Percentiles rank a stretch among this genome's conserved stretches.
These are phyloP conservation scores for Pseudorectes ferrugineus DNA, from an alignment of 2,113 vertebrate species.

Conservation along the genomic window DNA sequence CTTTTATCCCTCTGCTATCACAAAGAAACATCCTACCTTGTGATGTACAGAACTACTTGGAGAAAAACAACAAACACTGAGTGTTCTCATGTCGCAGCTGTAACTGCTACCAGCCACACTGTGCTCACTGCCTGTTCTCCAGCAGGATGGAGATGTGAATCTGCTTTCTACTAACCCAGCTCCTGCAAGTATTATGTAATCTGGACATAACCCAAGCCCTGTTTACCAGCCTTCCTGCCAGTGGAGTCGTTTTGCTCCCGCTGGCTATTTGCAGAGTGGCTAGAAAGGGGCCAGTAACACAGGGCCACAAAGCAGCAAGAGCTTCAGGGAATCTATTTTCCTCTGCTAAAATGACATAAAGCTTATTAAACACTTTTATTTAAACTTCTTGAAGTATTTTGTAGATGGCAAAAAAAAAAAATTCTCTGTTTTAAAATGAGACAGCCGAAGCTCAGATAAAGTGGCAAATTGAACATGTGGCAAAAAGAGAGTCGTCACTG, in stretches of 20 bases:
- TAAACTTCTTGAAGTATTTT: neutral
- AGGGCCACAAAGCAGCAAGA: neutral
- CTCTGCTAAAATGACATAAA: neutral
- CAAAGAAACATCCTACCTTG: neutral
- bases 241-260: neutral
- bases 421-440: neutral
- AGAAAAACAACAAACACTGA: neutral
- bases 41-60: neutral
- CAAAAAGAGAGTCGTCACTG: neutral
- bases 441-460: neutral
- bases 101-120: neutral
- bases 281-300: neutral
- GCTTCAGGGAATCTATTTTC: neutral
- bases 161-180: neutral
- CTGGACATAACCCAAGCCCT: conserved; percentile 24
- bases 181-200: conserved; percentile 24
- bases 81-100: neutral
- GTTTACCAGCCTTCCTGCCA: conserved; percentile 3
- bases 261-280: neutral
- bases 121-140: neutral
- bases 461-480: neutral
- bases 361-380: neutral
- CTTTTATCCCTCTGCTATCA: neutral
- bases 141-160: neutral
- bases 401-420: neutral